phyloP scores from a whole-genome alignment of 2,113 vertebrate species.

The Tapirus terrestris region DNA sequence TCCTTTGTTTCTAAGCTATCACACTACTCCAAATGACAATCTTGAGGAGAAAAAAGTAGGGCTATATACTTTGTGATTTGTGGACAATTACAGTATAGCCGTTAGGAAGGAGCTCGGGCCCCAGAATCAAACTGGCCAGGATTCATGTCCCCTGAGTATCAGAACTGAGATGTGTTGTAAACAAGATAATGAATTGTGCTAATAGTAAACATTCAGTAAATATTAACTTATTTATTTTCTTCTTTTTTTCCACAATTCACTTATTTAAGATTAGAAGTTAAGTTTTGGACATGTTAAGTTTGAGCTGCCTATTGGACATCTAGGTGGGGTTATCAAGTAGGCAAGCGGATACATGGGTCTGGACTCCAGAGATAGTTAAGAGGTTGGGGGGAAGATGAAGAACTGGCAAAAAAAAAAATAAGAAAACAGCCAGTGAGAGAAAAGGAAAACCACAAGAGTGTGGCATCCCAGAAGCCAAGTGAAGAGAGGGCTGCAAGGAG shows the following conservation, averaged over 20 bases:
- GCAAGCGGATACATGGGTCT: background rate
- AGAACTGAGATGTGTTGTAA: background rate
- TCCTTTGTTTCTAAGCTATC: background rate
- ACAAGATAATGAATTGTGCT: background rate
- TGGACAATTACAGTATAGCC: background rate
- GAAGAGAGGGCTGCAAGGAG: background rate
- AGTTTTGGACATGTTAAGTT: background rate
- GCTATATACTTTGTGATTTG: background rate
- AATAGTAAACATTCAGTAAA: background rate
- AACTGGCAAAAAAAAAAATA: background rate
- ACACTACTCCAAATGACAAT: background rate
- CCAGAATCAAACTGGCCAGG: background rate
- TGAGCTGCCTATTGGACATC: background rate
- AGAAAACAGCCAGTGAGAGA: background rate
- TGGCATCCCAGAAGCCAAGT: background rate
- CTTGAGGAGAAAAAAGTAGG: background rate
- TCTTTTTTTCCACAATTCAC: slow-evolving; percentile 8
- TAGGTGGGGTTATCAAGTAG: background rate
- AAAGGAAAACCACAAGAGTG: background rate
- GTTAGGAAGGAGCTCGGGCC: background rate
- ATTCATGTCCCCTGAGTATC: background rate
- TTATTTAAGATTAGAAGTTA: slow-evolving; percentile 37
- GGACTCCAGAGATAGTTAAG: background rate
- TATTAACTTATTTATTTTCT: background rate
- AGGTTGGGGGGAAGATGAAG: background rate